A percentile compares a stretch with the other conserved stretches of the same genome.
These are phyloP conservation scores for Syngnathus floridae DNA, from an alignment of 2,113 vertebrate genomes.

Conservation along the genomic window DNA sequence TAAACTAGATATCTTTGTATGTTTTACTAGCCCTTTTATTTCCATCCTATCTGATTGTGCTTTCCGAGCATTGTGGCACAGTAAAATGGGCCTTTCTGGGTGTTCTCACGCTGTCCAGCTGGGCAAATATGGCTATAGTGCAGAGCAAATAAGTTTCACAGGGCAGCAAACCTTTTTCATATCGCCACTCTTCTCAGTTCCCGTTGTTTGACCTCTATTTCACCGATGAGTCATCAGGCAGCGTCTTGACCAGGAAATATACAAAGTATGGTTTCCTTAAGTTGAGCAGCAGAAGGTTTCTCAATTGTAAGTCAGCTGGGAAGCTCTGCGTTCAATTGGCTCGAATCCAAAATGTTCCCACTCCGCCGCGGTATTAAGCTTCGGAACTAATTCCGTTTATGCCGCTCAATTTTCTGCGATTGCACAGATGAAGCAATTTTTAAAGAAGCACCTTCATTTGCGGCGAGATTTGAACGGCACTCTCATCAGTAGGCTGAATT, in stretches of 20 bases:
- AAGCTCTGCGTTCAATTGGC: no score
- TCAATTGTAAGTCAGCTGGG: background rate
- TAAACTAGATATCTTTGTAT: background rate
- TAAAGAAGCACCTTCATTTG: background rate
- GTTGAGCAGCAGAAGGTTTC: conserved; percentile 29
- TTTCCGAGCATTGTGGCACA: conserved; percentile 59
- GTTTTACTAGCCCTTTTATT: conserved; percentile 40
- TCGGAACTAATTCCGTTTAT: background rate
- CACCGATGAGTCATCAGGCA: conserved; percentile 54
- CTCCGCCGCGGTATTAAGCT: no score
- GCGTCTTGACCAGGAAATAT: conserved; percentile 28
- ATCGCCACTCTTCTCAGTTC: conserved; percentile 5
- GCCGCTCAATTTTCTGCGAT: no score
- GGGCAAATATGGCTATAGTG: conserved; percentile 38
- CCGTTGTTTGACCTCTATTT: conserved; percentile 46
- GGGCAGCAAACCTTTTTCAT: conserved; percentile 4
- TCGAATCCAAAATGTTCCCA: no score
- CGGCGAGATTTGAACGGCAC: background rate
- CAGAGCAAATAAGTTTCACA: conserved; percentile 40
- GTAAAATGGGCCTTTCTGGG: conserved; percentile 43
- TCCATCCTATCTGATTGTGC: conserved; percentile 59
- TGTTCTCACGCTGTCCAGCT: conserved; percentile 43
- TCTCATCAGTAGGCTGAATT: conserved; percentile 3
- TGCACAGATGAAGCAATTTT: background rate
- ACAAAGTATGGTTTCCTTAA: conserved; percentile 43